Evolutionary conservation across 2,888 invertebrate genomes (phyloP).

Genomic region (Parasteatoda lunata): DNA sequence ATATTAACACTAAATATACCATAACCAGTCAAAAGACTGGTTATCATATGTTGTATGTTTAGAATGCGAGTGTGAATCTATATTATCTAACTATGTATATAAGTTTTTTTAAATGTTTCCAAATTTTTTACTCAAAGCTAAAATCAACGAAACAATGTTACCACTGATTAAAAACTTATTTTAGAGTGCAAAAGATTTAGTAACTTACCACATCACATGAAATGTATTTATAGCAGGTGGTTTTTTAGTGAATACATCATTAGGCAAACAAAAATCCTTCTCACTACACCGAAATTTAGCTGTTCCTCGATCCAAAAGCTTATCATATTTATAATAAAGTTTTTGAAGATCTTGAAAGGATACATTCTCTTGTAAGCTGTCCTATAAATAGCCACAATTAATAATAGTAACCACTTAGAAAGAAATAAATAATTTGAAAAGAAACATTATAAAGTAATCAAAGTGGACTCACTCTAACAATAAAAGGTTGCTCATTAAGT

Average conservation of each 20-base stretch:
- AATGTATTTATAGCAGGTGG: slow-evolving; percentile 41
- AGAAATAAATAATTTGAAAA: neutral
- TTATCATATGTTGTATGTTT: too few relatives aligned
- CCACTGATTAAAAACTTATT: neutral
- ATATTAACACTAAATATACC: too few relatives aligned
- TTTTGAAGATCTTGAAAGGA: slow-evolving; percentile 78
- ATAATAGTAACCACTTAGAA: neutral
- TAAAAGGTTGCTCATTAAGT: slow-evolving; percentile 79
- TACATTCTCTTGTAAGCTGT: slow-evolving; percentile 78
- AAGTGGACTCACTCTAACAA: slow-evolving; percentile 75
- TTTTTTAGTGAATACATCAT: slow-evolving; percentile 50
- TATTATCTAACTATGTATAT: too few relatives aligned
- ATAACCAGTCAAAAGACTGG: too few relatives aligned
- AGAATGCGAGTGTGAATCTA: too few relatives aligned
- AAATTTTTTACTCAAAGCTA: too few relatives aligned
- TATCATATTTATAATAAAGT: slow-evolving; percentile 79
- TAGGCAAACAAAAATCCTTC: slow-evolving; percentile 54
- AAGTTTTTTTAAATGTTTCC: too few relatives aligned
- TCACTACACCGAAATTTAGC: slow-evolving; percentile 71
- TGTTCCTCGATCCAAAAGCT: slow-evolving; percentile 80
- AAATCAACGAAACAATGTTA: too few relatives aligned
- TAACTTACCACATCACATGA: slow-evolving; percentile 58
- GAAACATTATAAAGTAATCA: neutral
- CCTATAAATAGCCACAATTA: slow-evolving; percentile 75
- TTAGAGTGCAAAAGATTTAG: neutral